Base-by-base conservation (phyloP, 2,888 invertebrate genomes). In the Aplocera efformata region DNA sequence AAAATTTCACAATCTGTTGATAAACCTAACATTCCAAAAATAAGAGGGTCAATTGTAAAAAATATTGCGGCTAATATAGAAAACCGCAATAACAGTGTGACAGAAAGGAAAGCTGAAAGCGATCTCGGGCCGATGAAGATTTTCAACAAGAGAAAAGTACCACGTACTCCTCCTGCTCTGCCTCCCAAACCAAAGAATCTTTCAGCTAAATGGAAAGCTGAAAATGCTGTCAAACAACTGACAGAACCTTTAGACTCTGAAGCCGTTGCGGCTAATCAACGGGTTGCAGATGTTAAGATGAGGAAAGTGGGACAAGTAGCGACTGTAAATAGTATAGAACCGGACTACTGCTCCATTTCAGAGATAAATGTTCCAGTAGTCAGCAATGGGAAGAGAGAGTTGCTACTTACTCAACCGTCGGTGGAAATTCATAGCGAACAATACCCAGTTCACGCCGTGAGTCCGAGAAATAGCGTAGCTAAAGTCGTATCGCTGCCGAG, bases 151-250 rank as follows among this genome's bases (percentile, higher is more conserved):
- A 80, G 79, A 55, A 91, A 92, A 75, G 91, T 91, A 47, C 85
- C 91, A 60, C 82, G 92, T 63, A 90, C 90, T 52, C 94, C 94
- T 42, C 94, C 94, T 37, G 93, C 94, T 52, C 79, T 95, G 69
- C 94, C 95, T 46, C 93, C 95, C 29, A 94, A 95, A 79, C 94
- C 94, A 60, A 91, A 92, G 56, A 93, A 93, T 77, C 84, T 93
- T 59, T 88, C 91, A 65, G 92, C 85, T 65, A 93, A 90, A 89
- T 92, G 86, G 86, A 92, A 89, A 90, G 89, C 89, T 61, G 89
- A 88, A 53, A 79, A 77, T 59, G 66, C 74, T 71, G 75, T 80
- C 67, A 81, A 74, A 71, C 60, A 66, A 60, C 57, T 77, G 69
- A 73, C 74, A 72, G 80, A 82, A 73, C 72, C 77, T 64, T 72